A percentile compares a stretch with the other conserved stretches of the same genome.
Conservation (phyloP, 2,888 invertebrate species). For the Tillus elongatus region DNA sequence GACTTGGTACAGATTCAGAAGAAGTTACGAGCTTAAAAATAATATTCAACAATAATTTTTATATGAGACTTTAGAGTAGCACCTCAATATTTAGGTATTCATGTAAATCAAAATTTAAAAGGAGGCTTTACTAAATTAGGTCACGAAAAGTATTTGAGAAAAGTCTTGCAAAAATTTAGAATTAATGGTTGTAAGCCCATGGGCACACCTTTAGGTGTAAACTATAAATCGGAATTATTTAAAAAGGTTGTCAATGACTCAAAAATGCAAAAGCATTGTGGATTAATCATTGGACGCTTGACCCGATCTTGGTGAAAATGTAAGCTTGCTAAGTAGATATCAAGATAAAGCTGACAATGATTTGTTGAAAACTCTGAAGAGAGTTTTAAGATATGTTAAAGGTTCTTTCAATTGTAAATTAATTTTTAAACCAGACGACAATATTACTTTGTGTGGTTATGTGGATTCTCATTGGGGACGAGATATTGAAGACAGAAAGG, state of each 20-base stretch:
- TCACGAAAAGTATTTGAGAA: conserved; percentile 3
- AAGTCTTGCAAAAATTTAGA: too few relatives aligned
- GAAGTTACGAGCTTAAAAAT: conserved; percentile 17
- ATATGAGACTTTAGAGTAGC: conserved; percentile 7
- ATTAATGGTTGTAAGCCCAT: too few relatives aligned
- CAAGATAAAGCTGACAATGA: conserved; percentile 8
- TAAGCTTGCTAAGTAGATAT: conserved; percentile 8
- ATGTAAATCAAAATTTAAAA: conserved; percentile 13
- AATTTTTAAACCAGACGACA: too few relatives aligned
- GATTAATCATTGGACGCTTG: conserved; percentile 9
- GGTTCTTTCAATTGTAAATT: too few relatives aligned
- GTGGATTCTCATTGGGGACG: conserved; percentile 2
- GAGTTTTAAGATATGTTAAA: too few relatives aligned
- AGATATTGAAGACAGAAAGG: background rate
- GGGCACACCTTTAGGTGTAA: too few relatives aligned
- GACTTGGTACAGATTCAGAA: conserved; percentile 16
- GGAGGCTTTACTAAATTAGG: conserved; percentile 3
- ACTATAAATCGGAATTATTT: too few relatives aligned
- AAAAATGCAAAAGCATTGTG: conserved; percentile 2
- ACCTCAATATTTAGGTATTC: conserved; percentile 11
- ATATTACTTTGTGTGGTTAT: too few relatives aligned
- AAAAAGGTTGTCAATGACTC: conserved; percentile 4
- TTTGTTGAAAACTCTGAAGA: too few relatives aligned
- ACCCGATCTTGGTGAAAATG: conserved; percentile 8
- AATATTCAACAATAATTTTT: conserved; percentile 11